Percentiles rank a stretch among this genome's conserved stretches.
Conservation (phyloP, 2,888 invertebrate species). For the Megamerina dolium region DNA sequence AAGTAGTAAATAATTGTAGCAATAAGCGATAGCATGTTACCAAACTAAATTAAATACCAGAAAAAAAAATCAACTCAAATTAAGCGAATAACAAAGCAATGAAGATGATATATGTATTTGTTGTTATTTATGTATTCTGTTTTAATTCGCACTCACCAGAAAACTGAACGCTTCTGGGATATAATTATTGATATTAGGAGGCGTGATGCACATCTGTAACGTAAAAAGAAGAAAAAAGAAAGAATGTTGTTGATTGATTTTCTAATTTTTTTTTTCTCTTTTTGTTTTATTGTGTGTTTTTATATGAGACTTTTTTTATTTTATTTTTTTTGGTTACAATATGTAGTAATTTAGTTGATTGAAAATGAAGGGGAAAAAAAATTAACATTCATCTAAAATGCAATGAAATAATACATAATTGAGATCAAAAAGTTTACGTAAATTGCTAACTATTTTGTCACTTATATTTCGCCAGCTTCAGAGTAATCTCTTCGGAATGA, state of each 20-base stretch:
- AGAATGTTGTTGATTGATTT: conserved; percentile 13
- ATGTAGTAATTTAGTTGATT: not conserved
- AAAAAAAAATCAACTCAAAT: no score
- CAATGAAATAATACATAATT: no score
- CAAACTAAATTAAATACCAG: no score
- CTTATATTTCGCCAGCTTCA: no score
- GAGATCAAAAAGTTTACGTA: no score
- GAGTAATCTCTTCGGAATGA: no score
- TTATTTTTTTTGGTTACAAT: not conserved
- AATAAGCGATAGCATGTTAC: no score
- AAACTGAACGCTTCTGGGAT: conserved; percentile 45
- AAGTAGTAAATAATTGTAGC: no score
- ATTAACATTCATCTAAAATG: not conserved
- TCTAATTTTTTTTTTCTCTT: conserved; percentile 15
- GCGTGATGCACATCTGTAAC: conserved; percentile 44
- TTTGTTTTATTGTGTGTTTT: conserved; percentile 1
- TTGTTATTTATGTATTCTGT: no score
- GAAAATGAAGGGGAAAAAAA: not conserved
- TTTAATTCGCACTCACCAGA: conserved; percentile 39
- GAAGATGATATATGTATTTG: no score
- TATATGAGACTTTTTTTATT: not conserved
- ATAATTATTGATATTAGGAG: conserved; percentile 45
- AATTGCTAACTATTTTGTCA: no score
- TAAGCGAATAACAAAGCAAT: no score
- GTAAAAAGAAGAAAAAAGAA: conserved; percentile 25